Evolutionary conservation across 2,113 vertebrate genomes (phyloP).

Genomic region (Dipodomys stephensi): DNA sequence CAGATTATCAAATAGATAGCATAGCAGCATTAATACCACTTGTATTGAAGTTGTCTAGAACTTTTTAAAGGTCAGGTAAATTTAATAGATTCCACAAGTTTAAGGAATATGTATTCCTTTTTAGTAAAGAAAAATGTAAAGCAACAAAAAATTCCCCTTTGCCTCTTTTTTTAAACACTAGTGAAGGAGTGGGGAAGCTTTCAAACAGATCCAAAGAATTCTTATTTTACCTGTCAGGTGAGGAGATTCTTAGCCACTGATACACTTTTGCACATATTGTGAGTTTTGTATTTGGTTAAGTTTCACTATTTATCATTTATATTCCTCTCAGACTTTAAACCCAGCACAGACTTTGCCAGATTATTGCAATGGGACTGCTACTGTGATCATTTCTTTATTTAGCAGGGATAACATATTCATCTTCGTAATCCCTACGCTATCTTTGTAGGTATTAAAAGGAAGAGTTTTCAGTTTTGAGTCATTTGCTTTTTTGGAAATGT

Average conservation of each 20-base stretch:
- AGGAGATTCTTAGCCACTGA: neutral
- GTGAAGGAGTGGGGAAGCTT: neutral
- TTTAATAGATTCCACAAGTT: constrained; percentile 23
- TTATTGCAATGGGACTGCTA: neutral
- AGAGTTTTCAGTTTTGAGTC: neutral
- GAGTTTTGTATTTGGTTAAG: neutral
- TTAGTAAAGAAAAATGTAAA: constrained; percentile 47
- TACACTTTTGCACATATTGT: neutral
- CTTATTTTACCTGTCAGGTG: neutral
- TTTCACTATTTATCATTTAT: neutral
- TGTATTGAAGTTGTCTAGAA: constrained; percentile 12
- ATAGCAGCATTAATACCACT: neutral
- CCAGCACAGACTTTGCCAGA: neutral
- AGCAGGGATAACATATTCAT: neutral
- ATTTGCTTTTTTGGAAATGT: constrained; percentile 4
- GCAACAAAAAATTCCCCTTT: neutral
- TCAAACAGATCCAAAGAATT: neutral
- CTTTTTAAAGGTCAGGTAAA: constrained; percentile 36
- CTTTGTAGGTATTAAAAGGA: neutral
- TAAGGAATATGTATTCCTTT: constrained; percentile 32
- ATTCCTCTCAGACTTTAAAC: neutral
- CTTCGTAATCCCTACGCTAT: neutral
- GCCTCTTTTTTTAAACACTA: neutral
- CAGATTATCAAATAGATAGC: neutral
- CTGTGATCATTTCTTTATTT: neutral